Evolutionary conservation across 2,797 vertebrate genomes (phyloP).

Genomic region (Micropoecilia bifurca): DNA sequence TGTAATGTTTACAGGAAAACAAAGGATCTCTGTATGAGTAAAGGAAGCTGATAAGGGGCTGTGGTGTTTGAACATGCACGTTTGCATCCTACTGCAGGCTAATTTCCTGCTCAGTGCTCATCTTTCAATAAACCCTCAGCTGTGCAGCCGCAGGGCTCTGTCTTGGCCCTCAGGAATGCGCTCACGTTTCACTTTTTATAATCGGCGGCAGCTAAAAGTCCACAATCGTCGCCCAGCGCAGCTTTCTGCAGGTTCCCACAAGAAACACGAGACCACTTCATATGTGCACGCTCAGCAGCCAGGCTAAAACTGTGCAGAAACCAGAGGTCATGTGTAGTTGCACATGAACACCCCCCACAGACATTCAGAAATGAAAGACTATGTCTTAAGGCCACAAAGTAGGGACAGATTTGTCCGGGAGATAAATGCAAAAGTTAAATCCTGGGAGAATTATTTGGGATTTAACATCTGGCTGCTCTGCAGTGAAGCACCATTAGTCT

Average conservation of each 20-base stretch:
- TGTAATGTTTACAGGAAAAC: constrained; percentile 25
- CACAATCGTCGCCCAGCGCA: constrained; percentile 50
- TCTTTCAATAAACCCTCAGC: constrained; percentile 76
- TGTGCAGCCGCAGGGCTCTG: constrained; percentile 62
- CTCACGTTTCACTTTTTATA: constrained; percentile 81
- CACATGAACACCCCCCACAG: constrained; percentile 56
- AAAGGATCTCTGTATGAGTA: constrained; percentile 24
- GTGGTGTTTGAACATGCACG: constrained; percentile 20
- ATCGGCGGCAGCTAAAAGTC: constrained; percentile 66
- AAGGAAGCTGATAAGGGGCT: constrained; percentile 11
- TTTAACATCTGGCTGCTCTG: constrained; percentile 75
- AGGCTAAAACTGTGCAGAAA: constrained; percentile 49
- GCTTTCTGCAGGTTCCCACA: constrained; percentile 69
- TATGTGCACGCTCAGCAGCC: constrained; percentile 36
- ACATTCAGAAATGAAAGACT: constrained; percentile 61
- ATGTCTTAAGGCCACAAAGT: constrained; percentile 58
- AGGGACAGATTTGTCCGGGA: constrained; percentile 66
- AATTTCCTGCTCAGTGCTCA: constrained; percentile 54
- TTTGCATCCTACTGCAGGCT: constrained; percentile 30
- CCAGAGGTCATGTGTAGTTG: constrained; percentile 62
- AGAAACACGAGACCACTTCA: constrained; percentile 66
- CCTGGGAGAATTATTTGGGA: constrained; percentile 70
- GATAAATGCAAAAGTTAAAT: constrained; percentile 72
- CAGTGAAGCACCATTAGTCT: constrained; percentile 48
- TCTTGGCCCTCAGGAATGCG: constrained; percentile 70